Base-by-base conservation (phyloP, 2,797 vertebrate species). In the Eremophila alpestris region DNA sequence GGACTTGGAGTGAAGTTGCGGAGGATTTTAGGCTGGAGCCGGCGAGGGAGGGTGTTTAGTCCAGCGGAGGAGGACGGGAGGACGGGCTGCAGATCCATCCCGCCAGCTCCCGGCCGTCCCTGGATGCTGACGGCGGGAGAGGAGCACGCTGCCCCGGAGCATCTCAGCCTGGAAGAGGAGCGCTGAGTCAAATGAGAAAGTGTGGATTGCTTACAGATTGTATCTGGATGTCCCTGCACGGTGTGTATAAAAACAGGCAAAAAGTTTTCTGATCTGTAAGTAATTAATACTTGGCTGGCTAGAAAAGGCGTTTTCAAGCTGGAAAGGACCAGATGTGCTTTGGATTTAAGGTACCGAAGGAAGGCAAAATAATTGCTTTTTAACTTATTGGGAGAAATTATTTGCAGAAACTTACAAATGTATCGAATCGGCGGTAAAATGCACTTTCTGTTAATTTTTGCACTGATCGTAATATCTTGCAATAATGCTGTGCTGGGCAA, bases 1-100 rank as follows among this genome's bases (percentile, higher is more conserved):
- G 64, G 46, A 98, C 97, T 98, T 97, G 83, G 83, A 97, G 97
- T 41, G 97, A 98, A 98, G 98, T 97, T 98, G 97, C 97, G 82
- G 96, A n/a, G 97, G 91, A 21, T 78, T 94, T 98, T 87, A 97
- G 97, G 95, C 97, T 83, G 97, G 98, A 98, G 98, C 73, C 97
- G 93, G 98, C 98, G 96, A 95, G 97, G 97, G 83, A 92, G 97
- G 97, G 96, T 79, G 97, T 94, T 96, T 80, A 98, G 97, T 97
- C 98, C 95, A 98, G 51, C 90, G 40, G 93, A 23, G 45, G 52
- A 63, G 46, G 71, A 29, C 51, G 51, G 45, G 11, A 32, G 20
- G 52, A 55, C n/a, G 84, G 67, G 32, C 90, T 41, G 97, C 91
- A 27, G 89, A 67, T 93, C 55, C 93, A 77, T 91, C 67, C 95